These are phyloP conservation scores for Penaeus monodon DNA, from an alignment of 2,888 invertebrate species.

Conservation along the genomic window DNA sequence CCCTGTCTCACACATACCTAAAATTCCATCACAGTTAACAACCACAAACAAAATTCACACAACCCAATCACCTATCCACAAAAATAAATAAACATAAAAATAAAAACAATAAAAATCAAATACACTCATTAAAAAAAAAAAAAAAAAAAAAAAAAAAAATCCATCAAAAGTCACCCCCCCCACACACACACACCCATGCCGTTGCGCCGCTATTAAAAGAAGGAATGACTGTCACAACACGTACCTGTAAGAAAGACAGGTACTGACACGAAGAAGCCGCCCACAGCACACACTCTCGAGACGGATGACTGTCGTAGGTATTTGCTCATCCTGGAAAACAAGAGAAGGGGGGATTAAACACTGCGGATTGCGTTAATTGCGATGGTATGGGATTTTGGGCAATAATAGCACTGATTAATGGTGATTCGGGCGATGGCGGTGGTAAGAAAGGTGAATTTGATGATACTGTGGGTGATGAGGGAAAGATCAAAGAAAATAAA, in stretches of 20 bases:
- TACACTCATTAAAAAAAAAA: too few species aligned
- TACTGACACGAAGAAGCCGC: constrained; percentile 94
- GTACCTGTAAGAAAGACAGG: constrained; percentile 92
- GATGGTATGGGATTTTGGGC: background rate
- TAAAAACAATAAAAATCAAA: too few species aligned
- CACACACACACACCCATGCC: background rate
- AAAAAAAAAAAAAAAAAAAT: too few species aligned
- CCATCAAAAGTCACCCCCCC: background rate
- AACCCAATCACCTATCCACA: too few species aligned
- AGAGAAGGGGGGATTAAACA: background rate
- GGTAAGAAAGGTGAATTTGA: too few species aligned
- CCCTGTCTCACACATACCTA: too few species aligned
- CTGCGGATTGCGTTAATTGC: background rate
- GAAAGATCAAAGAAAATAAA: too few species aligned
- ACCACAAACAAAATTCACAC: too few species aligned
- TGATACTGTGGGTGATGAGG: too few species aligned
- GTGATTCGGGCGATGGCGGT: too few species aligned
- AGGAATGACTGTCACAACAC: constrained; percentile 65
- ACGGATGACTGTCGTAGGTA: constrained; percentile 92
- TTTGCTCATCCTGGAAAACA: constrained; percentile 82
- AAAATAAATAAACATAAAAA: too few species aligned
- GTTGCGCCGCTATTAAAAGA: background rate
- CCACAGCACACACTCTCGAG: constrained; percentile 90
- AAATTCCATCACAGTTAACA: too few species aligned
- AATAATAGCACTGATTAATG: background rate